Evolutionary conservation across 2,888 invertebrate genomes (phyloP).

Genomic region (Emesis russula): DNA sequence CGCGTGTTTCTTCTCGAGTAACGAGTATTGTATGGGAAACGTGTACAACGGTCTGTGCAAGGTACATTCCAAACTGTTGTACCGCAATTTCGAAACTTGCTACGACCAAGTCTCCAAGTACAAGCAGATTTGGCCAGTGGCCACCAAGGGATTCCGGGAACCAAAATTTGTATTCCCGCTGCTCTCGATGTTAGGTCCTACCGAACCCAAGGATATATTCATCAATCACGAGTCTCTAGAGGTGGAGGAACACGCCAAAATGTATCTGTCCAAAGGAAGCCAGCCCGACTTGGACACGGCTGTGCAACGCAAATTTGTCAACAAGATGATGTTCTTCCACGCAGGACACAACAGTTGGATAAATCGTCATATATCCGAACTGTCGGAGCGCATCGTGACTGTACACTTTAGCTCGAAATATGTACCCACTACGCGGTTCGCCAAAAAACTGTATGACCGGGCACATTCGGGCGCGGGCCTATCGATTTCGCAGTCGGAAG

Average conservation of each 20-base stretch:
- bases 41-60: neutral
- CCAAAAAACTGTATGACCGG: constrained; percentile 6
- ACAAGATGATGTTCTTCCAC: constrained; percentile 25
- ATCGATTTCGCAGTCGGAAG: too few species aligned
- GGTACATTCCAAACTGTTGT: neutral
- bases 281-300: constrained; percentile 26
- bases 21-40: too few species aligned
- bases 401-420: constrained; percentile 8
- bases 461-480: neutral
- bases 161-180: constrained; percentile 22
- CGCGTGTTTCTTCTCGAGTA: too few species aligned
- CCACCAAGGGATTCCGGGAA: constrained; percentile 18
- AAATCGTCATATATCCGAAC: constrained; percentile 28
- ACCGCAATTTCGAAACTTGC: constrained; percentile 18
- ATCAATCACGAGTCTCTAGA: constrained; percentile 28
- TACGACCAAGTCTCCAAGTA: constrained; percentile 24
- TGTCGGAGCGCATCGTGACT: constrained; percentile 21
- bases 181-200: neutral
- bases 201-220: constrained; percentile 20
- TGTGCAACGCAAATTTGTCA: constrained; percentile 20
- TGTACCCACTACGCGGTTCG: constrained; percentile 4
- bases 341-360: constrained; percentile 21
- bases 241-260: constrained; percentile 14
- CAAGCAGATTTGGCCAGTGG: constrained; percentile 23
- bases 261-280: constrained; percentile 19